Evolutionary conservation across 2,888 invertebrate species (phyloP).

Genomic region (Sarcophaga caerulescens): DNA sequence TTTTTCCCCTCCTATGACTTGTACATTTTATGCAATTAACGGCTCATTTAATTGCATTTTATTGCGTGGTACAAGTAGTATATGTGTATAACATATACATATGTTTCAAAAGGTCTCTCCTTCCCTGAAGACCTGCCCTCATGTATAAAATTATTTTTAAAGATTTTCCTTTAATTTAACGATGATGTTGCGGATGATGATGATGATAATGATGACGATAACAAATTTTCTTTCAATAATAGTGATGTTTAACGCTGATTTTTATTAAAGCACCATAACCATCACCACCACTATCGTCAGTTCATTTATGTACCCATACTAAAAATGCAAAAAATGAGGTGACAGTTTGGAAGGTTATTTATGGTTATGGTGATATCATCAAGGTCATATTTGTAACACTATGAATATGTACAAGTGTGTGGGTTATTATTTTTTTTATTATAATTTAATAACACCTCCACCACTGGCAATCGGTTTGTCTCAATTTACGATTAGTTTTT

Average conservation of each 20-base stretch:
- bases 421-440: background rate
- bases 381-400: constrained; percentile 53
- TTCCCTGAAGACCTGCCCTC: too few species aligned
- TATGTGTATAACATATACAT: too few species aligned
- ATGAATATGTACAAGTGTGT: background rate
- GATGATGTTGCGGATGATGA: constrained; percentile 6
- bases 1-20: background rate
- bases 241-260: constrained; percentile 3
- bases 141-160: too few species aligned
- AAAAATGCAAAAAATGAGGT: background rate
- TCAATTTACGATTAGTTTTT: too few species aligned
- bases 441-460: background rate
- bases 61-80: background rate
- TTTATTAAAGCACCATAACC: background rate
- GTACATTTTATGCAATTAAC: constrained; percentile 14
- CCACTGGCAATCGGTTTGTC: background rate
- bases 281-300: too few species aligned
- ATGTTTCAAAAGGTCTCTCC: too few species aligned
- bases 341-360: constrained; percentile 3
- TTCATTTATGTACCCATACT: background rate
- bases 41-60: constrained; percentile 21
- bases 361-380: constrained; percentile 59
- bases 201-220: constrained; percentile 3
- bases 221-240: background rate
- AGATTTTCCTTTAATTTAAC: background rate